Conservation (phyloP, 1,140 invertebrate species). For the Hycleus phaleratus region DNA sequence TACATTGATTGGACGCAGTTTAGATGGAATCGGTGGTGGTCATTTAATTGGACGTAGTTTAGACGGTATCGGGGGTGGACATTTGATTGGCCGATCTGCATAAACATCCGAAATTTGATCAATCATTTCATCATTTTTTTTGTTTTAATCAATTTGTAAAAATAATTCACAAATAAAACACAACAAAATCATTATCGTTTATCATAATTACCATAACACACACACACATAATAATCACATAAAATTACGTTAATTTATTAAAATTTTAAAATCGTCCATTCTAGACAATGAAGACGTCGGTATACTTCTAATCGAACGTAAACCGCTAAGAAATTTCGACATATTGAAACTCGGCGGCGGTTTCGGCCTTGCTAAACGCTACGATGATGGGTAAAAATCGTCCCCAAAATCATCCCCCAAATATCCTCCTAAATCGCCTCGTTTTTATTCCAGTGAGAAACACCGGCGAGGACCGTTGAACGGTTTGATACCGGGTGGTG, state of each 20-base stretch:
- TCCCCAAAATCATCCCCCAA: background rate
- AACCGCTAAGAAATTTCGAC: constrained; percentile 1
- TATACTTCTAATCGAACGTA: background rate
- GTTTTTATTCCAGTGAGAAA: background rate
- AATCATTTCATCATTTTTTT: background rate
- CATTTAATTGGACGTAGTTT: constrained; percentile 14
- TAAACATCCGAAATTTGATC: background rate
- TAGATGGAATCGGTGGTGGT: constrained; percentile 18
- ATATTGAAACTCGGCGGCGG: constrained; percentile 5
- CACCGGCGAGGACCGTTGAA: constrained; percentile 5
- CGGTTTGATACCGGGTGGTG: constrained; percentile 8
- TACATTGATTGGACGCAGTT: constrained; percentile 3
- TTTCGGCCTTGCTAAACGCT: constrained; percentile 2
- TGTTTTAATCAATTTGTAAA: background rate
- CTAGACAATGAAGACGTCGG: background rate
- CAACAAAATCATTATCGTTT: background rate
- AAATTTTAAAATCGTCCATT: no score
- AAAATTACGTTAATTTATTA: no score
- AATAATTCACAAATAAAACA: background rate
- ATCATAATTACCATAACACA: background rate
- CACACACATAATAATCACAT: no score
- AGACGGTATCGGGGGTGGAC: constrained; percentile 13
- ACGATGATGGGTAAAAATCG: background rate
- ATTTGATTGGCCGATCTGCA: background rate
- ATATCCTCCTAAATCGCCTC: background rate